Evolutionary conservation across 1,140 invertebrate species (phyloP), one percentile per base, ranked within the genome.

Genomic region (Leguminivora glycinivorella): DNA sequence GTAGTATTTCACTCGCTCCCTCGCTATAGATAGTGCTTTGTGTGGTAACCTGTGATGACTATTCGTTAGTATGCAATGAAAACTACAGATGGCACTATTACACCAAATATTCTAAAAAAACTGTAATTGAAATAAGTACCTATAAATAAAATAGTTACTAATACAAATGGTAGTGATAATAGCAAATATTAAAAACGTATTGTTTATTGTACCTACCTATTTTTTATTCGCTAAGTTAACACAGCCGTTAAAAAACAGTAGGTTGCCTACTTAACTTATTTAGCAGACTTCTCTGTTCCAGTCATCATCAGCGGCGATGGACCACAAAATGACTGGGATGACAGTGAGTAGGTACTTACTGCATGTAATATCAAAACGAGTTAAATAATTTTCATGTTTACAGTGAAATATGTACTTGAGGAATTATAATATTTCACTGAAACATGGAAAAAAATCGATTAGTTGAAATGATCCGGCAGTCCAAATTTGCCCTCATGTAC

Each of bases 231-330:
- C 40, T 34, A 43, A 43, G 3, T 43, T 43, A 43, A 17, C 3
- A 43, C 40, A 17, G 14, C n/a, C n/a, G 40, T 43, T 22, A 52
- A 47, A 47, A 47, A 47, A 14, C 14, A 7, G 3, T 9, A 1
- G 6, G 4, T 52, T 52, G 22, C 47, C 47, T 9, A 19, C 17
- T 63, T 63, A 63, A 63, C 25, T 14, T 31, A 17, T 31, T 63
- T 63, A 26, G 25, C 58, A 63, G 58, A 29, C 58, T 29, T 17
- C 56, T 58, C 58, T 63, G 58, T 63, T 63, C 5, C 58, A 19
- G 17, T 29, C 10, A 63, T 63, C 58, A 63, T 1, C 6, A 26
- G 2, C 5, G 17, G 22, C 24, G 56, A n/a, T 26, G 12, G 10
- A 14, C 10, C 7, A 26, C 9, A 26, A 26, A 26, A 58, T 58